Percentiles rank a stretch among this genome's conserved stretches.
Conservation (phyloP, 2,797 vertebrate genomes). For the Tragelaphus oryx region DNA sequence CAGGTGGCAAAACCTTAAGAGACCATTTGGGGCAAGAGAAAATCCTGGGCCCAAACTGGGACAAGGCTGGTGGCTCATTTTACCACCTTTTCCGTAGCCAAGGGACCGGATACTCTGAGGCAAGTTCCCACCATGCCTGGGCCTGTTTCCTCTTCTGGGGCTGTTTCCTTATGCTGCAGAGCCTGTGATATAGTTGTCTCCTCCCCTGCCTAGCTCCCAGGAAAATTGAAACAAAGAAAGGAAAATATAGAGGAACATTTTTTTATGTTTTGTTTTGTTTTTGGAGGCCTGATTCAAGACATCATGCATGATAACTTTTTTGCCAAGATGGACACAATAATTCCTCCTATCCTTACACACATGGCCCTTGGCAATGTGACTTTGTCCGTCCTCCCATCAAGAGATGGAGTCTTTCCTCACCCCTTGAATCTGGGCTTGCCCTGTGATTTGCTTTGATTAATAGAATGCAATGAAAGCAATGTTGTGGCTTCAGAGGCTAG, state of each 20-base stretch:
- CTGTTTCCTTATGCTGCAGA: not conserved
- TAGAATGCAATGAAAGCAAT: not conserved
- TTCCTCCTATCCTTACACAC: not conserved
- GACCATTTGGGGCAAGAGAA: not conserved
- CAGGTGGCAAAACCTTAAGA: not conserved
- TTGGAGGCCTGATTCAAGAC: not conserved
- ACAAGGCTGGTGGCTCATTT: not conserved
- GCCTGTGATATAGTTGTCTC: not conserved
- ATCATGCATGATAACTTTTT: not conserved
- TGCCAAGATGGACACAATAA: not conserved
- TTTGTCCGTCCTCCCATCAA: not conserved
- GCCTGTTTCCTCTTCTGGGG: not conserved
- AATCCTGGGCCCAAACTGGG: not conserved
- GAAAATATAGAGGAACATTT: not conserved
- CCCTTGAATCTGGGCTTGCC: not conserved
- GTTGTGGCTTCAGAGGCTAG: not conserved
- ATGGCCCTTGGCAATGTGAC: not conserved
- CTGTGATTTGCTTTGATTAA: not conserved
- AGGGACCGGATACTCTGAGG: not conserved
- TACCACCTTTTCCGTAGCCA: not conserved
- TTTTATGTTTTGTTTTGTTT: not conserved
- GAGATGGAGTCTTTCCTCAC: not conserved
- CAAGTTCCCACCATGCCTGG: not conserved
- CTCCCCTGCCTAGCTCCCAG: not conserved
- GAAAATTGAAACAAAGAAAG: not conserved